These are phyloP conservation scores for Melanerpes aurifrons DNA, from an alignment of 2,113 vertebrate genomes.

Conservation along the genomic window DNA sequence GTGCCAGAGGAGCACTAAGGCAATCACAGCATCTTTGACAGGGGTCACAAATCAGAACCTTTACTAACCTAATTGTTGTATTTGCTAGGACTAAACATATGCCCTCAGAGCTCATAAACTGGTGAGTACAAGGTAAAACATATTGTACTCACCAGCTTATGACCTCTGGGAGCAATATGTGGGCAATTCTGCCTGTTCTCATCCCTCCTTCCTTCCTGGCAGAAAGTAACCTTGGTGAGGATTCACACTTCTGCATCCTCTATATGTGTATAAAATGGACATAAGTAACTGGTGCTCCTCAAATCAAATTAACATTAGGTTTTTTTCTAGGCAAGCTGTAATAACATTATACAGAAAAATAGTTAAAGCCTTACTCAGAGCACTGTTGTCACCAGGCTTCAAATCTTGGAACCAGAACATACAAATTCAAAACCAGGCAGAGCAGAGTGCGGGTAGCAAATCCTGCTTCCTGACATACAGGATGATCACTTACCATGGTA, in stretches of 20 bases:
- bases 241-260: background rate
- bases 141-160: no score
- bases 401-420: background rate
- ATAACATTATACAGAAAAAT: background rate
- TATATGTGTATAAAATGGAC: fast-evolving
- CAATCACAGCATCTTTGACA: background rate
- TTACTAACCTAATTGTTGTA: background rate
- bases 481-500: background rate
- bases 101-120: background rate
- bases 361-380: background rate
- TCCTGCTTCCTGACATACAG: background rate
- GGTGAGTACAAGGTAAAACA: background rate
- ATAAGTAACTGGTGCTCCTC: background rate
- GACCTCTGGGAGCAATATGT: no score
- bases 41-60: background rate
- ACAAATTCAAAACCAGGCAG: background rate
- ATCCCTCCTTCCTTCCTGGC: background rate
- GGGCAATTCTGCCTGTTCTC: background rate
- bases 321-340: background rate
- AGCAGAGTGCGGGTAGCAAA: background rate
- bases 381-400: background rate
- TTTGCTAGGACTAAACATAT: background rate
- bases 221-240: background rate
- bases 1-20: background rate
- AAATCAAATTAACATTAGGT: background rate